Base-by-base conservation (phyloP, 2,888 invertebrate genomes). In the Philopedon plagiatum region DNA sequence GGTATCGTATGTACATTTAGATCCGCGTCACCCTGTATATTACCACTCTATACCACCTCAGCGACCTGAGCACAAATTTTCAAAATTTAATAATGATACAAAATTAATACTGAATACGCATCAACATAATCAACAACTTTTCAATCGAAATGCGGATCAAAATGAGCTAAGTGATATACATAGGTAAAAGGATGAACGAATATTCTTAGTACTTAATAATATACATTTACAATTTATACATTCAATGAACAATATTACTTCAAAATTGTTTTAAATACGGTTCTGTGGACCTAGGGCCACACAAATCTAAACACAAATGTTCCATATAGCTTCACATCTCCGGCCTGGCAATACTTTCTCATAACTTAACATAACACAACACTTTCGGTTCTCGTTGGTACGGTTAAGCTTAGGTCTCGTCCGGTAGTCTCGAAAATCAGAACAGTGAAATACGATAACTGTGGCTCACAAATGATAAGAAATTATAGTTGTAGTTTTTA, bases 231-330 rank as follows among this genome's bases (percentile, higher is more conserved):
- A n/a, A n/a, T n/a, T n/a, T n/a, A n/a, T 15, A 44, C n/a, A 44
- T 44, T 44, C 44, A 44, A 44, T 9, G 1, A 9, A 2, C 29
- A 26, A 19, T 23, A 26, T 19, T 2, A 5, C 11, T 7, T 54
- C 21, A 29, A 56, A 57, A 37, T 37, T 13, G 18, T 60, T 60
- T 13, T 46, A 39, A 71, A 34, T 66, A 57, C 71, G 61, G 15
- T 23, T 57, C 71, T 71, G 71, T 44, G 9, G n/a, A 19, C 46
- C 66, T 62, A 65, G 66, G 60, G 71, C 44, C 71, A 21, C 66
- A 71, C 66, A 71, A 71, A 71, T 71, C 66, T 66, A 71, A 71
- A 71, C 71, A 71, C 65, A 71, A 66, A 41, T 66, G 61, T 65
- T 56, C 57, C 54, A 63, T 62, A 32, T 49, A 39, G 44, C 51